Percentiles rank a stretch among this genome's conserved stretches.
These are phyloP conservation scores for Dendrophyllia cribrosa DNA, from an alignment of 64 coral and sea anemone genomes.

Conservation along the genomic window DNA sequence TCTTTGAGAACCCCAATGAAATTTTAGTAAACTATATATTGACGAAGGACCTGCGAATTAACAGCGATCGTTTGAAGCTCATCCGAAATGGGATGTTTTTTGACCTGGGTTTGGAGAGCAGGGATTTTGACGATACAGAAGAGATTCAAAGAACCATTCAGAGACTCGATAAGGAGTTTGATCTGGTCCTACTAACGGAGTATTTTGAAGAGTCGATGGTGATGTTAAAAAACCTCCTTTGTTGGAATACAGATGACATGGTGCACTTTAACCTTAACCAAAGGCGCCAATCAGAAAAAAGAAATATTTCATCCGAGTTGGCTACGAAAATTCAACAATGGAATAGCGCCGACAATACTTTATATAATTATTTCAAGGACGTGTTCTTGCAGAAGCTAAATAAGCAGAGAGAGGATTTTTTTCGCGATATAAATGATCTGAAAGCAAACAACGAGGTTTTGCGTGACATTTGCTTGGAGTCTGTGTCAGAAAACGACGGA, in stretches of 20 bases:
- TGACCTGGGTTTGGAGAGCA: slow-evolving; percentile 86
- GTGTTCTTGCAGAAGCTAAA: slow-evolving; percentile 64
- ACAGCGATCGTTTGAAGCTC: slow-evolving; percentile 93
- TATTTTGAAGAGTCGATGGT: slow-evolving; percentile 92
- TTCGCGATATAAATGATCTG: slow-evolving; percentile 68
- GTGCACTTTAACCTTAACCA: slow-evolving; percentile 89
- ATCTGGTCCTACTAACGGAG: slow-evolving; percentile 85
- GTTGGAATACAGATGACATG: slow-evolving; percentile 90
- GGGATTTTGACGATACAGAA: slow-evolving; percentile 78
- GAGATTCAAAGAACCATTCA: slow-evolving; percentile 54
- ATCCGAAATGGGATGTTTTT: slow-evolving; percentile 98
- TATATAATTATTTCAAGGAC: slow-evolving; percentile 81
- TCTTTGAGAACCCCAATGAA: slow-evolving; percentile 90
- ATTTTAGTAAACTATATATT: slow-evolving; percentile 86
- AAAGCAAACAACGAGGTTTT: slow-evolving; percentile 52
- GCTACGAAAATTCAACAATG: slow-evolving; percentile 73
- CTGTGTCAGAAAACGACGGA: slow-evolving; percentile 26
- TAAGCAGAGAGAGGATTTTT: slow-evolving; percentile 57
- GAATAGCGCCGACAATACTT: slow-evolving; percentile 70
- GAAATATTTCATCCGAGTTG: slow-evolving; percentile 45
- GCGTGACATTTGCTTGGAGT: slow-evolving; percentile 63
- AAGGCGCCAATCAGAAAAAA: slow-evolving; percentile 53
- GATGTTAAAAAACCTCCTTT: slow-evolving; percentile 80
- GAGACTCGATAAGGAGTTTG: slow-evolving; percentile 73
- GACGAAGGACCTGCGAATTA: slow-evolving; percentile 77